These are phyloP conservation scores for Caretta caretta DNA, from an alignment of 2,113 vertebrate genomes.

Conservation along the genomic window DNA sequence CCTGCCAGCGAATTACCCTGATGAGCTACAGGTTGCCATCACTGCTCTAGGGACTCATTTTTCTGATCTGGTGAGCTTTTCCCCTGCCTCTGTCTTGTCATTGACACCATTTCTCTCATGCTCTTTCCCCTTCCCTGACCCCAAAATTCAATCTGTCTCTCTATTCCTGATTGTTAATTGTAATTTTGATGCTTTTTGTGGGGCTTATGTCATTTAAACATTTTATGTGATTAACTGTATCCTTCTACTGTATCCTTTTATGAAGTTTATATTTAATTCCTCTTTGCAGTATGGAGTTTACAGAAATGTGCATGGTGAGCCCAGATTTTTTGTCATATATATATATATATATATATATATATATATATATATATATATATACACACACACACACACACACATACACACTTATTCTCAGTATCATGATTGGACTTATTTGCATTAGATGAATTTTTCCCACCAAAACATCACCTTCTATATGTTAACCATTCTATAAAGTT, in stretches of 20 bases:
- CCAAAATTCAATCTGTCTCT: background rate
- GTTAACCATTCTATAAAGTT: conserved; percentile 55
- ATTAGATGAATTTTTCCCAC: background rate
- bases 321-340: background rate
- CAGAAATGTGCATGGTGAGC: background rate
- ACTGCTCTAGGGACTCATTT: background rate
- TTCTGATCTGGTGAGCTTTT: background rate
- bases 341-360: too few relatives aligned
- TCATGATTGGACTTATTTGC: conserved; percentile 41
- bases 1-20: background rate
- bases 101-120: background rate
- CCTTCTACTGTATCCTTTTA: conserved; percentile 28
- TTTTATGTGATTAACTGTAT: conserved; percentile 2
- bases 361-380: too few relatives aligned
- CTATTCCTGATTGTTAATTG: background rate
- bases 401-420: background rate
- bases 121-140: background rate
- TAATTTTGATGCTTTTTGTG: conserved; percentile 34
- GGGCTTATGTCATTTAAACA: background rate
- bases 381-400: too few relatives aligned
- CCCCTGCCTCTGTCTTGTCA: background rate
- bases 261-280: conserved; percentile 15
- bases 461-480: conserved; percentile 31
- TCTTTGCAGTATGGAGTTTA: conserved; percentile 20
- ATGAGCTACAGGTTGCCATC: background rate